Evolutionary conservation across 1,140 invertebrate species (phyloP).

Genomic region (Antheraea mylitta): DNA sequence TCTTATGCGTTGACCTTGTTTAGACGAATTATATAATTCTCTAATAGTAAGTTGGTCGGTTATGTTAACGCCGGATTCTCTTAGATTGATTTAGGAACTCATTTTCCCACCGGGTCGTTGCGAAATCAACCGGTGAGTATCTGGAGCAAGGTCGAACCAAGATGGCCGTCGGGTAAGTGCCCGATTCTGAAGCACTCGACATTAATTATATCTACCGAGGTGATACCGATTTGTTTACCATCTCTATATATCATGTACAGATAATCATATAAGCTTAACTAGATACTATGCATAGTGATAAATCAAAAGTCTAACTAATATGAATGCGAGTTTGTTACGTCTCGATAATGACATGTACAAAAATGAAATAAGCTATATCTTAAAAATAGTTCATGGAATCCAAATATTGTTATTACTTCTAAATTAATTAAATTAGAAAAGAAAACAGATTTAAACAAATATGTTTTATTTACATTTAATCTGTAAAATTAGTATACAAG

Average conservation of each 20-base stretch:
- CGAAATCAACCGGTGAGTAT: slow-evolving; percentile 57
- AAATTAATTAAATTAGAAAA: too few relatives aligned
- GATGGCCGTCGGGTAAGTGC: slow-evolving; percentile 42
- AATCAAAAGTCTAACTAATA: too few relatives aligned
- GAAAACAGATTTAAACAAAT: too few relatives aligned
- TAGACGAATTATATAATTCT: not conserved
- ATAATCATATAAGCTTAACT: too few relatives aligned
- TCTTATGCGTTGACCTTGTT: slow-evolving; percentile 2
- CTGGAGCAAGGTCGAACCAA: slow-evolving; percentile 63
- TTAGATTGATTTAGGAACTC: slow-evolving; percentile 14
- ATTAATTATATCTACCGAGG: not conserved
- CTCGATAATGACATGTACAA: too few relatives aligned
- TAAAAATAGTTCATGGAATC: too few relatives aligned
- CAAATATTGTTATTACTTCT: too few relatives aligned
- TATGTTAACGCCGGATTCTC: not conserved
- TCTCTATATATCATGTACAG: too few relatives aligned
- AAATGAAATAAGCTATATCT: too few relatives aligned
- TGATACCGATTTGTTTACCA: not conserved
- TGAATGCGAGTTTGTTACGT: too few relatives aligned
- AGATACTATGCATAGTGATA: too few relatives aligned
- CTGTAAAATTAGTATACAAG: not conserved
- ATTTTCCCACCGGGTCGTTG: slow-evolving; percentile 59
- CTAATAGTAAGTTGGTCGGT: not conserved
- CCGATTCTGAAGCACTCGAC: slow-evolving; percentile 9
- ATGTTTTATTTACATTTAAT: not conserved